These are phyloP conservation scores for Oscheius onirici DNA, from an alignment of 2,888 invertebrate species.

Conservation along the genomic window DNA sequence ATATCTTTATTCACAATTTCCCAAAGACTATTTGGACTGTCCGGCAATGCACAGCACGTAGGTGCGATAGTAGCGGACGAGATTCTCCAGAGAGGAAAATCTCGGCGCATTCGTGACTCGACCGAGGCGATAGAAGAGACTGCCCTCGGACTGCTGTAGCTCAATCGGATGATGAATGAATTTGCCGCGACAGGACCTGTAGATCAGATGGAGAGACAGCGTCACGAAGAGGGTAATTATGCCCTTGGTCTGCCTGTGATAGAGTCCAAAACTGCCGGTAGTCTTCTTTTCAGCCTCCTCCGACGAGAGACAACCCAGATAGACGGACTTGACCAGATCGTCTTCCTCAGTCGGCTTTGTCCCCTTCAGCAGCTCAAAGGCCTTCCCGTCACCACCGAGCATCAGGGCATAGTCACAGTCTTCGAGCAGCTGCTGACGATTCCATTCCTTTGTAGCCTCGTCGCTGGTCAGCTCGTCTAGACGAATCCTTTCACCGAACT, in stretches of 20 bases:
- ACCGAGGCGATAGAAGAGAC: not conserved
- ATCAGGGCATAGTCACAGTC: not conserved
- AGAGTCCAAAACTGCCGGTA: not conserved
- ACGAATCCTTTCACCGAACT: not conserved
- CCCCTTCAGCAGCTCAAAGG: not conserved
- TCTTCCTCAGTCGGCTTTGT: not conserved
- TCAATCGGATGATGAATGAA: conserved; percentile 1
- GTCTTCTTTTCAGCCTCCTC: not conserved
- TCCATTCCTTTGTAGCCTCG: no score
- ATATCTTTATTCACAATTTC: no score
- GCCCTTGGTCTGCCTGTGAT: not conserved
- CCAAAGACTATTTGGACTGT: no score
- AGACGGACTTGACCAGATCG: not conserved
- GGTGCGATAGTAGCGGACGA: not conserved
- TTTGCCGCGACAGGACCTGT: not conserved
- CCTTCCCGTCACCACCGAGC: not conserved
- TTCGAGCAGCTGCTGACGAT: not conserved
- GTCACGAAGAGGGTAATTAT: not conserved
- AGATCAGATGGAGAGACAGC: not conserved
- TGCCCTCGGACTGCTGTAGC: not conserved
- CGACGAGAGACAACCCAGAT: not conserved
- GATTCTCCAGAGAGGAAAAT: not conserved
- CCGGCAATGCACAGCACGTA: not conserved
- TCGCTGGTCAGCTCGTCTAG: not conserved
- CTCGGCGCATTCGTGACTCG: not conserved